Base-by-base conservation (phyloP, 2,888 invertebrate genomes). In the Ischnura elegans region DNA sequence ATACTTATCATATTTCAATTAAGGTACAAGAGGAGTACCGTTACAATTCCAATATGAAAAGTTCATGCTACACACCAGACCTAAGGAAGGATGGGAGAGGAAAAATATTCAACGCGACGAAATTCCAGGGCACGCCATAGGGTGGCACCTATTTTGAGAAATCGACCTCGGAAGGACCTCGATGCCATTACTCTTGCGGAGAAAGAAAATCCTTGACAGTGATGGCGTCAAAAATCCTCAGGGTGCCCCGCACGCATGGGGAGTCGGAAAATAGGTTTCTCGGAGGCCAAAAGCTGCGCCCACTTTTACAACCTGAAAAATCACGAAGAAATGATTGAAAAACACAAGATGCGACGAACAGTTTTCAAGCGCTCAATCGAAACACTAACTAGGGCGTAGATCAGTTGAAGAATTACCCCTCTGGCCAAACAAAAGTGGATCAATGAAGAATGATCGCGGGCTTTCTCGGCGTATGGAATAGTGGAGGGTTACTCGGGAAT, bases 151-250 rank as follows among this genome's bases (percentile, higher is more conserved):
- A n/a, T 36, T 29, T 76, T 16, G 76, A 76, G 76, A 76, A 76
- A 36, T 76, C n/a, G 76, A 76, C 76, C 36, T 76, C 36, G 1
- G 25, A 61, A 76, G 36, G 76, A 36, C 36, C 76, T 76, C 36
- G 16, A 36, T 36, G 25, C 76, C 76, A 76, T 76, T 76, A 76
- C 76, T 76, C 76, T 36, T 10, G 76, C 13, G 36, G 76, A 36
- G 36, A 29, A 76, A 36, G 16, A 61, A 61, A 51, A 51, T 51
- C 13, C 16, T 19, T 51, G 51, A 51, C 51, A 51, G 51, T 10
- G n/a, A 19, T 61, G 61, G n/a, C 61, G 61, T 61, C 61, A 61
- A 61, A 61, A 61, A 61, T n/a, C 61, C 61, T n/a, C n/a, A 61
- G 61, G n/a, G 47, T 13, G 51, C 19, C 19, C 51, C 2, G 36